Evolutionary conservation across 2,888 invertebrate genomes (phyloP), one percentile per base, ranked within the genome.

Genomic region (Microdon myrmicae): DNA sequence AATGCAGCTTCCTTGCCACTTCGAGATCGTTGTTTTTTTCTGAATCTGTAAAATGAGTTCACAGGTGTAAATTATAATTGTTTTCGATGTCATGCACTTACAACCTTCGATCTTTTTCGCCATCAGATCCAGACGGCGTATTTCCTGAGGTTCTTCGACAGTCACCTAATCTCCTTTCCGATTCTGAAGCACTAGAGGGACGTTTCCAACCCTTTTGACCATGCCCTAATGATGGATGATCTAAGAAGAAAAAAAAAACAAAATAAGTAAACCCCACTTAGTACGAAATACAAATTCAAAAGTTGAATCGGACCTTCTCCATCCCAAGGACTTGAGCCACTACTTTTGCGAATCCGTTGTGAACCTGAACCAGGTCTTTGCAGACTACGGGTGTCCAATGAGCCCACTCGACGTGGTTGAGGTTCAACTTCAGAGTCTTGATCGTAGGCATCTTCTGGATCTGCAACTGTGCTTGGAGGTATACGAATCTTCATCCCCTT

Each of bases 121-220:
- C 82, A 72, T 85, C 84, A 35, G 82, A 83, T 13, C 82, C 82
- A 5, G 83, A 77, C 14, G 79, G 75, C 19, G 72, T 75, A 56
- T 79, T 79, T 3, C 68, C 71, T 37, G 77, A 49, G 2, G 73
- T 73, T 2, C 79, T 68, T 3, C 79, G 71, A 54, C 73, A 76
- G 61, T 79, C 79, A 1, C 74, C 77, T 32, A 77, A 53, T 25
- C 83, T 77, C 16, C 84, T 81, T 72, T 83, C 83, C 1, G 83
- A 82, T 70, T 85, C 85, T 0, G 84, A 82, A 1, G 84, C 84
- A 71, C 85, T 85, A 9, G 83, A 82, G 1, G 85, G 85, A 31
- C 85, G 77, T 69, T 84, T 83, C 84, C 84, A 84, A 23, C 75
- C 71, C 37, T 80, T 80, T 48, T 78, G 78, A 0, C 74, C 75